Evolutionary conservation across 2,888 invertebrate species (phyloP).

Genomic region (Galerucella pusilla): DNA sequence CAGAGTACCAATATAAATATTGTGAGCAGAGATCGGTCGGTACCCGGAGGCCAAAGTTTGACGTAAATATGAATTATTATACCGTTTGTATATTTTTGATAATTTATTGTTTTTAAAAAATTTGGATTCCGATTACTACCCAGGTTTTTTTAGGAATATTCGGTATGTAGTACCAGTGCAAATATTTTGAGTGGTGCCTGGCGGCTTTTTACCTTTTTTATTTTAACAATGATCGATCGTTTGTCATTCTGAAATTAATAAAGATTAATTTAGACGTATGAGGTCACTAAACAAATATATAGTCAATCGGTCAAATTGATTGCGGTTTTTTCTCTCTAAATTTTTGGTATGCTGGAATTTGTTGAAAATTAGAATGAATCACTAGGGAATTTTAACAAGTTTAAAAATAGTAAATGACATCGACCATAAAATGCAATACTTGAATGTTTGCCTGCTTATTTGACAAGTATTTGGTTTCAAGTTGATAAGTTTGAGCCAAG

Average conservation of each 20-base stretch:
- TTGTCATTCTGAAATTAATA: conserved; percentile 45
- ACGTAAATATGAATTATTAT: conserved; percentile 9
- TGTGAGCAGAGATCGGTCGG: conserved; percentile 51
- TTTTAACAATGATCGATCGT: conserved; percentile 53
- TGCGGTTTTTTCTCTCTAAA: conserved; percentile 13
- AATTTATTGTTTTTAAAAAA: background rate
- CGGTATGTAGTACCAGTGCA: background rate
- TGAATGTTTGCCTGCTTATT: too few species aligned
- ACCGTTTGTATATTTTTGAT: background rate
- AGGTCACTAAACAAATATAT: conserved; percentile 21
- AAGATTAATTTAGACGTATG: conserved; percentile 16
- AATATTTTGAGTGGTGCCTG: conserved; percentile 15
- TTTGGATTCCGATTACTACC: background rate
- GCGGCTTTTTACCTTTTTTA: conserved; percentile 43
- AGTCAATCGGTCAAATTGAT: conserved; percentile 15
- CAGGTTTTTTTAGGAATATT: background rate
- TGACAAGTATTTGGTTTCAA: too few species aligned
- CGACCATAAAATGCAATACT: too few species aligned
- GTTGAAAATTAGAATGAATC: conserved; percentile 20
- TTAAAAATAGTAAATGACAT: background rate
- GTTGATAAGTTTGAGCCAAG: too few species aligned
- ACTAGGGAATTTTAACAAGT: conserved; percentile 15
- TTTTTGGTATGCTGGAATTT: background rate
- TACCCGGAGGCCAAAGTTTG: conserved; percentile 7
- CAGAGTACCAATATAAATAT: conserved; percentile 61